These are phyloP conservation scores for Lepidurus arcticus DNA, from an alignment of 1,140 invertebrate species.

Conservation along the genomic window DNA sequence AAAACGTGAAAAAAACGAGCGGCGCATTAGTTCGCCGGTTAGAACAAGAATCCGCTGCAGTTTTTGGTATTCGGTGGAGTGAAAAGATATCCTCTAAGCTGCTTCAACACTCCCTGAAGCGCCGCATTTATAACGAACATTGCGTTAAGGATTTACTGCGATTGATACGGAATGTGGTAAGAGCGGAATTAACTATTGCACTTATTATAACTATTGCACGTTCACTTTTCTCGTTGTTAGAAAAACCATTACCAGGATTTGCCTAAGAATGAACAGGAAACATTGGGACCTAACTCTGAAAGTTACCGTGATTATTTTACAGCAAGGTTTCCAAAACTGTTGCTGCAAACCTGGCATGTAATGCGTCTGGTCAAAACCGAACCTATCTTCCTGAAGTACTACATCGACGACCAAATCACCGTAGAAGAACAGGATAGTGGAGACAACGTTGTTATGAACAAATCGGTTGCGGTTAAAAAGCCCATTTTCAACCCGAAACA, in stretches of 20 bases:
- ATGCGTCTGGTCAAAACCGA: constrained; percentile 74
- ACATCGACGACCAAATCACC: constrained; percentile 46
- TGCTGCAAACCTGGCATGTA: constrained; percentile 77
- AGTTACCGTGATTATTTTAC: constrained; percentile 92
- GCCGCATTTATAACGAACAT: constrained; percentile 70
- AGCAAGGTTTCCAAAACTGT: constrained; percentile 73
- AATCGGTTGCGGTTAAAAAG: neutral
- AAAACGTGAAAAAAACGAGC: constrained; percentile 47
- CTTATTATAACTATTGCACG: neutral
- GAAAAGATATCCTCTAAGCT: constrained; percentile 69
- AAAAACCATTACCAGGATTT: constrained; percentile 96
- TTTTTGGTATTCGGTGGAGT: constrained; percentile 81
- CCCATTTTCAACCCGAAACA: neutral
- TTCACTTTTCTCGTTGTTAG: constrained; percentile 50
- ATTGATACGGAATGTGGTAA: constrained; percentile 91
- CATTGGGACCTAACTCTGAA: constrained; percentile 79
- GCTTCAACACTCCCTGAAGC: constrained; percentile 81
- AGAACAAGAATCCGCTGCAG: constrained; percentile 59
- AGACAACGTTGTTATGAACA: neutral
- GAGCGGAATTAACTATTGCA: neutral
- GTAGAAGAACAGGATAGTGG: neutral
- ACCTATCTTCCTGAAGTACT: constrained; percentile 67
- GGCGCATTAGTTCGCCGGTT: constrained; percentile 59
- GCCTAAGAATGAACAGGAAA: constrained; percentile 66
- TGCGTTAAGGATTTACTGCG: constrained; percentile 72